Conservation (phyloP, 2,888 invertebrate genomes). For the Polydrusus pterygomalis region DNA sequence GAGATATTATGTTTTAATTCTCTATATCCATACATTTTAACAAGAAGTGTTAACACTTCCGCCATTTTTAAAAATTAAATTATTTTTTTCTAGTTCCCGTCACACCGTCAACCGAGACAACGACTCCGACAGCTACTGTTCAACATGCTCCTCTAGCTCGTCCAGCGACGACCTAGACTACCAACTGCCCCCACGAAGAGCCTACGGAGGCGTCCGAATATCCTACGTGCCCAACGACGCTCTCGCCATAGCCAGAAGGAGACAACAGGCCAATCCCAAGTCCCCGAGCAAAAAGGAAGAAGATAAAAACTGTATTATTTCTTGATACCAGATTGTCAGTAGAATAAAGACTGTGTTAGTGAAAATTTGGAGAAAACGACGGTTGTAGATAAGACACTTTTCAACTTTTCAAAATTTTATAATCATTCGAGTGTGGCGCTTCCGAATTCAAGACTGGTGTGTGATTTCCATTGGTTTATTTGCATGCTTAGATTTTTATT, state of each 20-base stretch:
- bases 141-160: slow-evolving; percentile 90
- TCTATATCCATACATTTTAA: too few species aligned
- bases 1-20: too few species aligned
- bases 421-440: too few species aligned
- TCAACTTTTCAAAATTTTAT: too few species aligned
- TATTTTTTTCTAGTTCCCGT: slow-evolving; percentile 49
- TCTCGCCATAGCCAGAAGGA: slow-evolving; percentile 85
- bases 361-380: neutral
- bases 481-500: too few species aligned
- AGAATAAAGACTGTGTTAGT: slow-evolving; percentile 33
- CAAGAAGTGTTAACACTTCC: too few species aligned
- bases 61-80: too few species aligned
- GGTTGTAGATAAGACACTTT: neutral
- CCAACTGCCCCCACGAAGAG: slow-evolving; percentile 86
- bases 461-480: too few species aligned
- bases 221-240: slow-evolving; percentile 96
- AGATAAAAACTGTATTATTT: slow-evolving; percentile 89
- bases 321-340: slow-evolving; percentile 77
- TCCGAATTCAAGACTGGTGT: too few species aligned
- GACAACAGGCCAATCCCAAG: slow-evolving; percentile 73
- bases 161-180: slow-evolving; percentile 93
- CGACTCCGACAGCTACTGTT: slow-evolving; percentile 88
- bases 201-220: slow-evolving; percentile 91
- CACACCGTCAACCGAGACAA: slow-evolving; percentile 72
- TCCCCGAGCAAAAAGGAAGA: slow-evolving; percentile 69